Base-by-base conservation (phyloP, 2,113 vertebrate species). In the Aphelocoma coerulescens region DNA sequence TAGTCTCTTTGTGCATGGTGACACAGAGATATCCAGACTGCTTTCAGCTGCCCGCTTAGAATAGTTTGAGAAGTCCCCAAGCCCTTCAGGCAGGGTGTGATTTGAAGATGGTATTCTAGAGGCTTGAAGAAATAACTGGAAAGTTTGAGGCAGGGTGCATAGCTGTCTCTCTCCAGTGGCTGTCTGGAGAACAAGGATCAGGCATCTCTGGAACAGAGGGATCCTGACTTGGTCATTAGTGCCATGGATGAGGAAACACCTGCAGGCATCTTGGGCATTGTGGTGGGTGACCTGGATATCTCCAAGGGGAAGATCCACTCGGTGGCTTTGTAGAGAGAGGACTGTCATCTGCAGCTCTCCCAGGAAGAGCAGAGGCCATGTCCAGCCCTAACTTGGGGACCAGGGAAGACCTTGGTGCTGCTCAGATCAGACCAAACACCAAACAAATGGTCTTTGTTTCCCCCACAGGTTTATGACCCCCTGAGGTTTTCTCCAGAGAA, bases 401-500 rank as follows among this genome's bases (percentile, higher is more conserved):
- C 15, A 12, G 54, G 5, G 24, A 39, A 55, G 49, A 63, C 48
- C 10, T 14, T 52, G 7, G 11, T 73, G 33, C 28, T 74, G 43
- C 33, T 63, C n/a, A 7, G 43, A 18, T n/a, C 55, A 44, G 22
- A 59, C 5, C 69, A 33, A 86, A 52, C 16, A 13, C 16, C 54
- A 46, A 96, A 27, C 19, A 71, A 41, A 51, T 0, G 6, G 16
- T 26, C 24, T 68, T 63, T 69, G 23, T 44, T 97, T 16, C 82
- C 92, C 44, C 93, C 91, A 58, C 82, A 99, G 99, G 91, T 98
- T 11, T 99, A 98, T 95, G 98, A 99, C 86, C 99, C 99, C 10
- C 93, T 98, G 90, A 98, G 99, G 88, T 99, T 99, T 97, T 98
- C 98, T 44, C 98, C 97, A 4, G 98, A 99, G 92, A 99, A 99